Percentiles rank a stretch among this genome's conserved stretches.
Conservation (phyloP, 2,888 invertebrate species). For the Campaea margaritaria region DNA sequence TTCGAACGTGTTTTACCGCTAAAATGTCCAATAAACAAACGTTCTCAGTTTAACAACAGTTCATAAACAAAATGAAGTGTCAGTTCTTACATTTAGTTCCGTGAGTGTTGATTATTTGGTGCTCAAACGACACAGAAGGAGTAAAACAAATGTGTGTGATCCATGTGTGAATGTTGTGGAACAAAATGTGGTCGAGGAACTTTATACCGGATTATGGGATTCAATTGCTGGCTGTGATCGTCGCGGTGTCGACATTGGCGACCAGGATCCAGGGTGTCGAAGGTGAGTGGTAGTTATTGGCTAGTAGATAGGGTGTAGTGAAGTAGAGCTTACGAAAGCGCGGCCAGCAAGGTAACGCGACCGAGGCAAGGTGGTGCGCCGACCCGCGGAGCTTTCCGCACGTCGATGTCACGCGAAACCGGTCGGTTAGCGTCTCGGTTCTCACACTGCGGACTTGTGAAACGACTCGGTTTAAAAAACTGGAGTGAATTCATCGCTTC, state of each 20-base stretch:
- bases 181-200: conserved; percentile 89
- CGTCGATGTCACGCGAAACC: conserved; percentile 53
- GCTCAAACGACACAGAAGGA: conserved; percentile 77
- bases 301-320: conserved; percentile 48
- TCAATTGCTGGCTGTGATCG: conserved; percentile 81
- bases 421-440: conserved; percentile 75
- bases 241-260: conserved; percentile 76
- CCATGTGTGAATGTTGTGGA: conserved; percentile 86
- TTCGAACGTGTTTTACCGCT: conserved; percentile 82
- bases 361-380: conserved; percentile 61
- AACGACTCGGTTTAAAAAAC: conserved; percentile 82
- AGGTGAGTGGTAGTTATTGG: conserved; percentile 79
- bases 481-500: conserved; percentile 82
- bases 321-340: conserved; percentile 81
- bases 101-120: conserved; percentile 81
- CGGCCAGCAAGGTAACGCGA: conserved; percentile 60
- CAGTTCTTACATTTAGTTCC: conserved; percentile 82
- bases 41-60: conserved; percentile 76
- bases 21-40: conserved; percentile 77
- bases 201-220: conserved; percentile 89
- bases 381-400: conserved; percentile 62
- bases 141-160: conserved; percentile 85
- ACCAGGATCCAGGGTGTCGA: conserved; percentile 83
- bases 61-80: conserved; percentile 85
- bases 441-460: conserved; percentile 82